Evolutionary conservation across 2,888 invertebrate species (phyloP), one percentile per base, ranked within the genome.

Genomic region (Trichogramma evanescens): DNA sequence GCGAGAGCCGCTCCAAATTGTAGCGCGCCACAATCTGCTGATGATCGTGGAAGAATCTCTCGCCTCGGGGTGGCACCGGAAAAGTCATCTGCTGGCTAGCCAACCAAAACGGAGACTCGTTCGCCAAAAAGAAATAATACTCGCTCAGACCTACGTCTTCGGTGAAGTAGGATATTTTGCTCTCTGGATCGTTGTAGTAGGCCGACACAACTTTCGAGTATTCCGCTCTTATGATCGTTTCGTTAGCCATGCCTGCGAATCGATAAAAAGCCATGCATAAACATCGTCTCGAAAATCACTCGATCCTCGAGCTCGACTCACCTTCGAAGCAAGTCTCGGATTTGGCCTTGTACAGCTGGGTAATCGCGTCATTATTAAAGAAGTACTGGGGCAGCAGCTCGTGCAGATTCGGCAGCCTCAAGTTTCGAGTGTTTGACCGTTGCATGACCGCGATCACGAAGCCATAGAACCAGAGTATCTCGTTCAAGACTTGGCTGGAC

Each of bases 131-230:
- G 75, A 85, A 86, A 78, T 88, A 87, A 71, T 82, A 83, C 39
- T 83, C 69, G 74, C 87, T 89, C 54, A 88, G 78, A 58, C 83
- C 85, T 59, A 86, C 78, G 74, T 91, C 91, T 70, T 91, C 87
- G 13, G 86, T 86, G 79, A 85, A 89, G 78, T 91, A 91, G 41
- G 82, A 78, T 51, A 90, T 67, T 9, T 80, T 76, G 59, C 82
- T 80, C 63, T 88, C 86, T 9, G 4, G 6, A 10, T 49, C 49
- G 6, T 9, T 4, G 38, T 8, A 41, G 2, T 8, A 8, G 7
- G 43, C 4, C 26, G 41, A n/a, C 5, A 49, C 42, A n/a, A 40
- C 9, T 7, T 41, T 13, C 5, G 49, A 48, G 38, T 49, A 49
- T 7, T 13, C 10, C 5, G 49, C 48, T 10, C n/a, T 4, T n/a